Base-by-base conservation (phyloP, 2,113 vertebrate species). In the Tupaia tana region DNA sequence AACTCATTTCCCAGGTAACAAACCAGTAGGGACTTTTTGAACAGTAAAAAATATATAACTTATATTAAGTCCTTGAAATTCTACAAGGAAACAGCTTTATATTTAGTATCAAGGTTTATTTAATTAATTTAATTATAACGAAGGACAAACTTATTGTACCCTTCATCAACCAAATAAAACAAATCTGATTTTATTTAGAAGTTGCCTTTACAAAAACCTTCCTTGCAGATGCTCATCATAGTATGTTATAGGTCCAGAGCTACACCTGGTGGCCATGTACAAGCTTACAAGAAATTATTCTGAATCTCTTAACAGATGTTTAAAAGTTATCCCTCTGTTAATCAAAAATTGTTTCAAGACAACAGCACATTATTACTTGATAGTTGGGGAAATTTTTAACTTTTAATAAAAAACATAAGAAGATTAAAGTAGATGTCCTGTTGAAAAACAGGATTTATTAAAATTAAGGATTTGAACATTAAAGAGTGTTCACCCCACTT, bases 211-310 rank as follows among this genome's bases (percentile, higher is more conserved):
- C 61, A 63, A 69, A 94, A 96, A 90, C 7, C 10, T 9, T 86
- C 11, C 82, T 59, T 78, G 27, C 25, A 59, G 56, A 73, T 0
- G 77, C 31, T 31, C 69, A 56, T 43, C 73, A 20, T 52, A 95
- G 87, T 34, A 96, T 91, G 24, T 31, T 22, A 61, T 54, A 43
- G 91, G 81, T 73, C 43, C 92, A 97, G 94, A 95, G 97, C 97
- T 94, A 83, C 98, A 98, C 98, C 98, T 98, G 96, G 97, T 98
- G 98, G 98, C 90, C 93, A 93, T 91, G 92, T 5, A 61, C 1
- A 96, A 63, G 83, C 58, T 96, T 97, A 92, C 97, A 98, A 67
- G 83, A 97, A 75, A 78, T 63, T 25, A 15, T 93, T 92, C 31
- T 66, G 67, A 67, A 84, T 8, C 14, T 66, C 69, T 52, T 74